phyloP scores from a whole-genome alignment of 2,888 invertebrate genomes.

The Priocnemis perturbator region DNA sequence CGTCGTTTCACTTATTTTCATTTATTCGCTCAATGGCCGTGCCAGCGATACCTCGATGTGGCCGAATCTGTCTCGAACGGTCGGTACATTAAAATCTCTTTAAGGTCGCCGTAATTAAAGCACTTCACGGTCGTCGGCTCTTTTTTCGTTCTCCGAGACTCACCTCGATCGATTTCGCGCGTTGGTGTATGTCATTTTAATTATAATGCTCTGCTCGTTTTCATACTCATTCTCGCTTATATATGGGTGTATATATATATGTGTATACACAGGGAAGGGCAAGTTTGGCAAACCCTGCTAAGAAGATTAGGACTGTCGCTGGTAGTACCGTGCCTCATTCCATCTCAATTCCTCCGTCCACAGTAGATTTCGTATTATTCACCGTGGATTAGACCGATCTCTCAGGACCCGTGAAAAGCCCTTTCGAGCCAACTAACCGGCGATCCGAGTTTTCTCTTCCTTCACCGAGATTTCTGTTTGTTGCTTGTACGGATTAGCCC shows the following conservation, averaged over 20 bases:
- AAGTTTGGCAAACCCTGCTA: constrained; percentile 40
- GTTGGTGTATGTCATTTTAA: too few species aligned
- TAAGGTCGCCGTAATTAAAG: too few species aligned
- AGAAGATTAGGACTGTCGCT: constrained; percentile 55
- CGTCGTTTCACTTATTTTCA: too few species aligned
- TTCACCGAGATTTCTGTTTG: constrained; percentile 47
- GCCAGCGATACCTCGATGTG: background rate
- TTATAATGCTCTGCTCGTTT: too few species aligned
- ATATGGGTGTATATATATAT: too few species aligned
- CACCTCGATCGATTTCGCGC: too few species aligned
- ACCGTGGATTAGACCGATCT: constrained; percentile 47
- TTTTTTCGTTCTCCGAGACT: too few species aligned
- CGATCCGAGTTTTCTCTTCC: constrained; percentile 19
- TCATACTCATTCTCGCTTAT: too few species aligned
- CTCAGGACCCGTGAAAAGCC: constrained; percentile 49
- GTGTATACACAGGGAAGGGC: background rate
- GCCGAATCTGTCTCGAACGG: background rate
- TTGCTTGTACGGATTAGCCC: constrained; percentile 42
- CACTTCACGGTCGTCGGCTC: too few species aligned
- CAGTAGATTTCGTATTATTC: constrained; percentile 57
- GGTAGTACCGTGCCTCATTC: constrained; percentile 25
- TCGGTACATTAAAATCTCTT: too few species aligned
- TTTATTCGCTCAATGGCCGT: too few species aligned
- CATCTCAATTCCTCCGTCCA: constrained; percentile 49
- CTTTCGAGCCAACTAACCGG: constrained; percentile 43